Evolutionary conservation across 2,888 invertebrate genomes (phyloP), one percentile per base, ranked within the genome.

Genomic region (Allophyes oxyacanthae): DNA sequence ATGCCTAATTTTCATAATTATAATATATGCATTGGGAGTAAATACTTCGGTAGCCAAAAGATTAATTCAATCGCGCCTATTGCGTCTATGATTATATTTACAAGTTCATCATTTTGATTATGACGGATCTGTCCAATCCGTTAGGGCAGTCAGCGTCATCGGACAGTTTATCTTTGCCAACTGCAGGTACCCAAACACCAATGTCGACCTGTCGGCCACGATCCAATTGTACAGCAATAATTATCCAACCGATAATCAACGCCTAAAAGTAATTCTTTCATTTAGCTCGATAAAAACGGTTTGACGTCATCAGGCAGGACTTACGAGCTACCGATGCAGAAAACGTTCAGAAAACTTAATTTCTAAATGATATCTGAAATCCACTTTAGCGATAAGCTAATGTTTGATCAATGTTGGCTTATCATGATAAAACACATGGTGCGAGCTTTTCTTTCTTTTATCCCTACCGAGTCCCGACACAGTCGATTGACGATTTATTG

Each of bases 141-240:
- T 54, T 67, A 53, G n/a, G 41, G 49, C 43, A 46, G 86, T 88
- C 88, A 86, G 75, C 82, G 69, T 72, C 74, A 61, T 59, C 51
- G 15, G 26, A 54, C 54, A 41, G 53, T 53, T 60, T 46, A 42
- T 75, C 79, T 79, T 71, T 88, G 87, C 84, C 88, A 79, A 77
- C 54, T 56, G 41, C 54, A 59, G 60, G 42, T 60, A 85, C 74
- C 60, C 51, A 62, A 70, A 75, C 72, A 70, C 77, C 82, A 83
- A 86, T 85, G 84, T 80, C 83, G 77, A 80, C 75, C 74, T 73
- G 76, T 85, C 85, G 81, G 83, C 83, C 76, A 74, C 72, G 81
- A 72, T 82, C 88, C 84, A 86, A 84, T 82, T 82, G 70, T 70
- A 72, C 52, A 44, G 50, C 58, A 63, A 63, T 69, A 64, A 72